A percentile compares a stretch with the other conserved stretches of the same genome.
These are phyloP conservation scores for Rhinophrynus dorsalis DNA, from an alignment of 2,797 vertebrate genomes.

Conservation along the genomic window DNA sequence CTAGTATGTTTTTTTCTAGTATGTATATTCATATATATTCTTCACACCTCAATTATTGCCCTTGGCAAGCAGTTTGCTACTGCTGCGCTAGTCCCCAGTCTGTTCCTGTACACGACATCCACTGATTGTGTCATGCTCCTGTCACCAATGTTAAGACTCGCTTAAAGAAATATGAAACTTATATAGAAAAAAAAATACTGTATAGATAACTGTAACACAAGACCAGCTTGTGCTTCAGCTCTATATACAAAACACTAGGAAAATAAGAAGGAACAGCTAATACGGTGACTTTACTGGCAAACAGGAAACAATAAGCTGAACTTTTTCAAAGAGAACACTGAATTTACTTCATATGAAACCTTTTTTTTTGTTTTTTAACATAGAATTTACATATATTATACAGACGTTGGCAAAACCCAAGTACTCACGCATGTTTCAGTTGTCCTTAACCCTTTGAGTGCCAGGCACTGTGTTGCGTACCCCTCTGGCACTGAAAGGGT, in stretches of 20 bases:
- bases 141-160: neutral
- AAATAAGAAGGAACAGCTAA: slow-evolving; percentile 35
- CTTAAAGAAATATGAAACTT: slow-evolving; percentile 28
- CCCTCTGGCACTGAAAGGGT: no score
- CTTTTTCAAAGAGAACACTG: slow-evolving; percentile 23
- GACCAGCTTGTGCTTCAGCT: slow-evolving; percentile 68
- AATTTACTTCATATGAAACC: slow-evolving; percentile 16
- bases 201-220: slow-evolving; percentile 66
- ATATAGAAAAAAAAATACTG: slow-evolving; percentile 63
- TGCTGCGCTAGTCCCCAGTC: neutral
- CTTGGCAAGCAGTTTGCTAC: slow-evolving; percentile 7
- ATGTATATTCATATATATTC: no score
- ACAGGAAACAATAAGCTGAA: neutral
- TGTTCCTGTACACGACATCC: neutral
- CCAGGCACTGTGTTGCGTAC: no score
- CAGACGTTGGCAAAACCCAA: slow-evolving; percentile 10
- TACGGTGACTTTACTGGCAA: slow-evolving; percentile 39
- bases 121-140: neutral
- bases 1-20: no score
- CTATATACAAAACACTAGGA: slow-evolving; percentile 59
- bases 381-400: neutral
- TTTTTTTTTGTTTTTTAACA: slow-evolving; percentile 1
- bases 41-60: slow-evolving; percentile 16
- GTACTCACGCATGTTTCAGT: neutral
- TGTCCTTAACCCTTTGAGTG: no score